phyloP scores from a whole-genome alignment of 2,113 vertebrate genomes.

The Hiodon alosoides region DNA sequence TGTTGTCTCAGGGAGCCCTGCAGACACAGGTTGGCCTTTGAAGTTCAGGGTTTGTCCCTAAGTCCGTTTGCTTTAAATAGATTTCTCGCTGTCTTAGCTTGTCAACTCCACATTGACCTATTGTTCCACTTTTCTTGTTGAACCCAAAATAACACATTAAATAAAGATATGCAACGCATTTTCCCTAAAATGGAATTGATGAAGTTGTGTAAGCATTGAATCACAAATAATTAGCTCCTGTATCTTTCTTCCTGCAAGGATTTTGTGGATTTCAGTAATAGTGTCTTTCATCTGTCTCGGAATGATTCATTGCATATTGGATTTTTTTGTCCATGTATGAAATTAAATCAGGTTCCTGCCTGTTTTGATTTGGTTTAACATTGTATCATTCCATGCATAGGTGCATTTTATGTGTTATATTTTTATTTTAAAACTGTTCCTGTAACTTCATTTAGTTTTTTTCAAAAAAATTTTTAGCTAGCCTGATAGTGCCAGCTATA shows the following conservation, averaged over 20 bases:
- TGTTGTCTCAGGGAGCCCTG: background rate
- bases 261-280: conserved; percentile 12
- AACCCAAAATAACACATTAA: background rate
- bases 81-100: background rate
- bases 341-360: conserved; percentile 11
- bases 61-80: background rate
- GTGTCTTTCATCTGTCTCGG: conserved; percentile 9
- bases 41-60: background rate
- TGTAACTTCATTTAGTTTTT: conserved; percentile 33
- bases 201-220: background rate
- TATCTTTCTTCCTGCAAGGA: too few species aligned
- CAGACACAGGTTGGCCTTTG: background rate
- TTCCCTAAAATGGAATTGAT: background rate
- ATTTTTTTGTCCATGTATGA: conserved; percentile 25
- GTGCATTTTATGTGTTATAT: conserved; percentile 23
- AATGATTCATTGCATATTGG: conserved; percentile 25
- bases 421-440: conserved; percentile 34
- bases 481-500: conserved; percentile 24
- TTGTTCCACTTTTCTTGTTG: too few species aligned
- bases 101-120: too few species aligned
- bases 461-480: conserved; percentile 34
- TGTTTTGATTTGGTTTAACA: conserved; percentile 29
- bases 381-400: conserved; percentile 24
- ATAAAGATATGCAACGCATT: background rate
- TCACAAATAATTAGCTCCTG: too few species aligned